Conservation (phyloP, 2,113 vertebrate genomes). For the Sceloporus tristichus region DNA sequence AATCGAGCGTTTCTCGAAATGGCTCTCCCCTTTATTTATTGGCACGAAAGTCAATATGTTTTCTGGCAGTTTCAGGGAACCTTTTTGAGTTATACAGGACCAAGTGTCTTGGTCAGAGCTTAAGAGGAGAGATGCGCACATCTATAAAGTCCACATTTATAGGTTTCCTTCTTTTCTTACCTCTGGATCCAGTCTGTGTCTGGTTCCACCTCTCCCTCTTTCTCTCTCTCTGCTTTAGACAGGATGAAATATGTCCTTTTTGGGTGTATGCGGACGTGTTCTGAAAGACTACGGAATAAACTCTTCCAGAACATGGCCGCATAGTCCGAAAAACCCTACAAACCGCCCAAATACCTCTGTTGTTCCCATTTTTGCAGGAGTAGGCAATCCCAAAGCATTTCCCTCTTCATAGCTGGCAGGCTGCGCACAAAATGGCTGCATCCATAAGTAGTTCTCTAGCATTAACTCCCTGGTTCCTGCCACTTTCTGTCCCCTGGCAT, state of each 20-base stretch:
- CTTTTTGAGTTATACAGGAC: slow-evolving; percentile 9
- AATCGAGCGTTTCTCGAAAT: slow-evolving; percentile 66
- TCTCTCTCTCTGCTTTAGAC: no score
- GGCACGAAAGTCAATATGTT: slow-evolving; percentile 59
- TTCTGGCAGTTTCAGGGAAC: slow-evolving; percentile 52
- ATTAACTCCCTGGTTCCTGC: rapidly evolving
- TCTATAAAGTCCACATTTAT: not conserved
- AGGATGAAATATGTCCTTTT: no score
- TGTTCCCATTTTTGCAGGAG: rapidly evolving
- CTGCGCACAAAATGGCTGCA: rapidly evolving
- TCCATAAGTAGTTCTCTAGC: not conserved
- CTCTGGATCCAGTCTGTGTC: no score
- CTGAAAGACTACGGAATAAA: no score
- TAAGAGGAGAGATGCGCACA: not conserved
- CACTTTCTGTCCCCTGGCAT: not conserved
- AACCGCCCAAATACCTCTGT: not conserved
- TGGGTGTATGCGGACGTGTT: no score
- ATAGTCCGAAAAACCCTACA: no score
- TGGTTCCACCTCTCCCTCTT: no score
- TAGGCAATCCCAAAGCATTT: not conserved
- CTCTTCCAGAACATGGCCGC: no score
- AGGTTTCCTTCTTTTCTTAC: no score
- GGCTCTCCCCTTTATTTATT: slow-evolving; percentile 60
- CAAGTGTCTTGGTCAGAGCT: not conserved
- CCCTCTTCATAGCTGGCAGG: not conserved